Evolutionary conservation across 2,888 invertebrate species (phyloP).

Genomic region (Agrotis exclamationis): DNA sequence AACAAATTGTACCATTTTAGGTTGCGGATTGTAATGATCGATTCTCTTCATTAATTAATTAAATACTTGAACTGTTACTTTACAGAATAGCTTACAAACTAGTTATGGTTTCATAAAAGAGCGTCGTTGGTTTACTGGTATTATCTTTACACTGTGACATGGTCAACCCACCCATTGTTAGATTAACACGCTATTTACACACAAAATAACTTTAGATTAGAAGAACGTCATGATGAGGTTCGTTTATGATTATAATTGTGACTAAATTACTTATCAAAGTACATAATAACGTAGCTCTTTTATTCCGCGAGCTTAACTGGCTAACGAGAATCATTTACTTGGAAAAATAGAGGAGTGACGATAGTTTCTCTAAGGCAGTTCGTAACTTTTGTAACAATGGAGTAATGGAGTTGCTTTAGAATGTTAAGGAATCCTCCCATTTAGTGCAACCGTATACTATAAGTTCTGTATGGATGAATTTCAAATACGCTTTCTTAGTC

Average conservation of each 20-base stretch:
- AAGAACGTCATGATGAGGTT: conserved; percentile 12
- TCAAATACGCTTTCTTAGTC: too few relatives aligned
- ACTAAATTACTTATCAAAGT: neutral
- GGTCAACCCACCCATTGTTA: conserved; percentile 35
- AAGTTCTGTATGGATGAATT: too few relatives aligned
- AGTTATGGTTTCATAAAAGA: neutral
- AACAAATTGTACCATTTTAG: neutral
- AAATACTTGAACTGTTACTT: neutral
- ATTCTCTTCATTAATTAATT: neutral
- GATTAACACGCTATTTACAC: conserved; percentile 48
- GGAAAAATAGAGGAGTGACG: too few relatives aligned
- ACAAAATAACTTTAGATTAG: conserved; percentile 17
- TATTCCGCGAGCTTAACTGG: too few relatives aligned
- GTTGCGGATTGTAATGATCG: neutral
- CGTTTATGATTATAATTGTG: conserved; percentile 8
- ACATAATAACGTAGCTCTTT: too few relatives aligned
- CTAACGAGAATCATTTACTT: too few relatives aligned
- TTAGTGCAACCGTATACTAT: too few relatives aligned
- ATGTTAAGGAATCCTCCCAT: too few relatives aligned
- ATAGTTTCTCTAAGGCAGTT: too few relatives aligned
- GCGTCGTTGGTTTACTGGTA: neutral
- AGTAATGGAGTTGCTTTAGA: too few relatives aligned
- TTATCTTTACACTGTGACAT: neutral
- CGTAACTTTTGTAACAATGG: too few relatives aligned
- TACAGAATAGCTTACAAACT: neutral